A percentile compares a stretch with the other conserved stretches of the same genome.
phyloP scores from a whole-genome alignment of 2,888 invertebrate genomes.

The Syrista parreyssii region DNA sequence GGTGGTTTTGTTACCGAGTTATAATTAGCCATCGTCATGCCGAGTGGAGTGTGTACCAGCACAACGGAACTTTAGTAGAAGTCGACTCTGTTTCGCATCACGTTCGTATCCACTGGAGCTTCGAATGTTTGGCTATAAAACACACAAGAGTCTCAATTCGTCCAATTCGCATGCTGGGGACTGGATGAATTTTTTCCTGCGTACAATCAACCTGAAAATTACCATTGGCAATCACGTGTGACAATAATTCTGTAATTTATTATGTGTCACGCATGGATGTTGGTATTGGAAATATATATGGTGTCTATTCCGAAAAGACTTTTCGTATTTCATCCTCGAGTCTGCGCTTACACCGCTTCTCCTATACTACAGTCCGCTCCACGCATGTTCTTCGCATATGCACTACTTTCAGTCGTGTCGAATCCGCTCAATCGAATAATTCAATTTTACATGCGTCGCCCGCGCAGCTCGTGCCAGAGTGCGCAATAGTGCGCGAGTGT shows the following conservation, averaged over 20 bases:
- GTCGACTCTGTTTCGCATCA: not conserved
- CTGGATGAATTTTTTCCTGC: not conserved
- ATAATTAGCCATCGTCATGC: conserved; percentile 51
- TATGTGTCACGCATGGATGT: not conserved
- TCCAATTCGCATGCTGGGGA: not conserved
- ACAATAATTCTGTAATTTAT: not conserved
- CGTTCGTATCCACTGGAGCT: not conserved
- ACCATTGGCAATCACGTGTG: not conserved
- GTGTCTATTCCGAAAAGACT: not conserved
- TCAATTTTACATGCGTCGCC: not conserved
- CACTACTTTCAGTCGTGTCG: not conserved
- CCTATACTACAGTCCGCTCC: not conserved
- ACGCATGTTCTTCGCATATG: not conserved
- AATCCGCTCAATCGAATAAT: not conserved
- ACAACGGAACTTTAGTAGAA: not conserved
- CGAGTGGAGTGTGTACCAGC: conserved; percentile 16
- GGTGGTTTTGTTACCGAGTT: conserved; percentile 48
- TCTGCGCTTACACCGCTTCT: not conserved
- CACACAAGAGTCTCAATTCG: not conserved
- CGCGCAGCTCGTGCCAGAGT: not conserved
- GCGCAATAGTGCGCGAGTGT: not conserved
- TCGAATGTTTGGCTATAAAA: not conserved
- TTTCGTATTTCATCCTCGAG: not conserved
- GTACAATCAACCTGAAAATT: not conserved
- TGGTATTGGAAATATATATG: not conserved